Evolutionary conservation across 2,888 invertebrate genomes (phyloP).

Genomic region (Pristionchus exspectatus): DNA sequence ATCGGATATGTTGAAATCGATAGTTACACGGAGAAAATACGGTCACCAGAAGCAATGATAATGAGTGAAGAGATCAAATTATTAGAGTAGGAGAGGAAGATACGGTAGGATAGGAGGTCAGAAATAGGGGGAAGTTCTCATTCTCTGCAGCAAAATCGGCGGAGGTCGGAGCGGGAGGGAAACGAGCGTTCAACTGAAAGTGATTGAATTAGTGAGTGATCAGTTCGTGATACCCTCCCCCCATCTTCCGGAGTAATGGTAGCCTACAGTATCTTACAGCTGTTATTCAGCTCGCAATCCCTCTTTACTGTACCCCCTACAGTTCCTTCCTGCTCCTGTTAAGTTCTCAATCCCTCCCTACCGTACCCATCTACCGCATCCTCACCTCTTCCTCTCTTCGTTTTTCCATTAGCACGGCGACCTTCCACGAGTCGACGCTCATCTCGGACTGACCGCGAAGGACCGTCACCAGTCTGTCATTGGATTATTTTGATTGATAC

Average conservation of each 20-base stretch:
- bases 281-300: no score
- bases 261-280: no score
- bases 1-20: not conserved
- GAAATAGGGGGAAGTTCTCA: not conserved
- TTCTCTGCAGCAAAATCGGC: conserved; percentile 32
- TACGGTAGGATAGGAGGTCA: not conserved
- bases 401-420: conserved; percentile 27
- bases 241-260: no score
- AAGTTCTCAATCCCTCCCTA: no score
- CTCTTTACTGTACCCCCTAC: no score
- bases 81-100: not conserved
- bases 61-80: not conserved
- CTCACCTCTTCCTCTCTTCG: conserved; percentile 42
- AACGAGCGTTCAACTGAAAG: conserved; percentile 20
- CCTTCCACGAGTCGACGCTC: conserved; percentile 37
- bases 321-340: no score
- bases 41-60: not conserved
- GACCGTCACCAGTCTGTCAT: conserved; percentile 29
- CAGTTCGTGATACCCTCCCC: no score
- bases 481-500: not conserved
- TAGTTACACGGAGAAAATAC: not conserved
- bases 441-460: conserved; percentile 17
- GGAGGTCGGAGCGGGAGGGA: not conserved
- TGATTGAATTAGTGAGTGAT: no score
- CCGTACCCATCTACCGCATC: not conserved